These are phyloP conservation scores for Myotis lucifugus DNA, from an alignment of 2,113 vertebrate species.

Conservation along the genomic window DNA sequence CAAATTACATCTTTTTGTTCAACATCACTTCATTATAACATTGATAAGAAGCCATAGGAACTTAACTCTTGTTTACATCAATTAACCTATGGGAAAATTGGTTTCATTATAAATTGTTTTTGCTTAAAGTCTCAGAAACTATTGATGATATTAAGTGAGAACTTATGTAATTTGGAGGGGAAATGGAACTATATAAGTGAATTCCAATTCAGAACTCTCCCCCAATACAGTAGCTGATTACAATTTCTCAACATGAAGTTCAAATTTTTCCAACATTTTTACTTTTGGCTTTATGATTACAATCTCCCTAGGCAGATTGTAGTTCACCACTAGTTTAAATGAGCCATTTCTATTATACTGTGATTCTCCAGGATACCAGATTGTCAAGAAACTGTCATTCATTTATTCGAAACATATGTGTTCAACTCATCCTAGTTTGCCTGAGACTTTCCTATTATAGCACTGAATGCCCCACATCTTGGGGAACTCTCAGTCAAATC, in stretches of 20 bases:
- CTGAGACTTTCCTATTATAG: neutral
- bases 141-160: neutral
- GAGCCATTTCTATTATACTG: neutral
- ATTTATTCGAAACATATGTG: constrained; percentile 20
- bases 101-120: neutral
- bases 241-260: neutral
- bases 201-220: neutral
- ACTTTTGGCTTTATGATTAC: neutral
- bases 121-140: neutral
- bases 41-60: neutral
- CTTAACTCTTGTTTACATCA: neutral
- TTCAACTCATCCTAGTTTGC: neutral
- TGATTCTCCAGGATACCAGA: neutral
- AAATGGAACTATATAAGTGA: neutral
- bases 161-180: neutral
- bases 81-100: neutral
- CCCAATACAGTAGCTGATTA: neutral
- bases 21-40: neutral
- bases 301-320: neutral
- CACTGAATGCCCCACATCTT: neutral
- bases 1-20: neutral
- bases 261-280: neutral
- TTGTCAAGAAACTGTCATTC: neutral
- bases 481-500: neutral
- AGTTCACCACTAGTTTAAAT: neutral